A percentile compares a stretch with the other conserved stretches of the same genome.
Evolutionary conservation across 2,113 vertebrate species (phyloP).

Genomic region (Gymnorhina tibicen): DNA sequence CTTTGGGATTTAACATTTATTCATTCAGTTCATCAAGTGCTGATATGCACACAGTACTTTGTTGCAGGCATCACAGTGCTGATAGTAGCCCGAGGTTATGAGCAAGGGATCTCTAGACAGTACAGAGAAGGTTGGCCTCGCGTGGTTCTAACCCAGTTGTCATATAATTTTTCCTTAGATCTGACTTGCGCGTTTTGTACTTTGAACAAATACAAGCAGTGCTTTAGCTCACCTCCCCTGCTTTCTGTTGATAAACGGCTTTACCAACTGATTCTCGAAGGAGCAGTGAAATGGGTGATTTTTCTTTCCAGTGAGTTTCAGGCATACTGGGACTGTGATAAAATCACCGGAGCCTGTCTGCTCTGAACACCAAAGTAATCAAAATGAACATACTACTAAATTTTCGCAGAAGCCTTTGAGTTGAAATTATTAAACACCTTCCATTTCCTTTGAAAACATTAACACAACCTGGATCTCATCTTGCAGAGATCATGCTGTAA

Average conservation of each 20-base stretch:
- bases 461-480: not conserved
- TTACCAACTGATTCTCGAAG: not conserved
- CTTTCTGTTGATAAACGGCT: conserved; percentile 25
- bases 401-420: conserved; percentile 12
- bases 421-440: conserved; percentile 26
- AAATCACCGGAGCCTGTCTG: not conserved
- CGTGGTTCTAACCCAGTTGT: not conserved
- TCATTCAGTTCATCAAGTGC: conserved; percentile 23
- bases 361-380: conserved; percentile 3
- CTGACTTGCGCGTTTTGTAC: not conserved
- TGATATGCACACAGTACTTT: conserved; percentile 40
- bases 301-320: conserved; percentile 17
- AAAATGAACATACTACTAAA: conserved; percentile 3
- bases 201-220: conserved; percentile 25
- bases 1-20: conserved; percentile 45
- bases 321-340: not conserved
- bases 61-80: conserved; percentile 30
- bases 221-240: conserved; percentile 2
- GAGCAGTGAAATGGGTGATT: not conserved
- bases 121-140: conserved; percentile 11
- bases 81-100: conserved; percentile 25
- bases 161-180: conserved; percentile 22
- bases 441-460: not conserved
- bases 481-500: not conserved
- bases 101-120: conserved; percentile 42